Evolutionary conservation across 92 coral and sea anemone species (phyloP), one percentile per base, ranked within the genome.

Genomic region (Palythoa grandiflora): DNA sequence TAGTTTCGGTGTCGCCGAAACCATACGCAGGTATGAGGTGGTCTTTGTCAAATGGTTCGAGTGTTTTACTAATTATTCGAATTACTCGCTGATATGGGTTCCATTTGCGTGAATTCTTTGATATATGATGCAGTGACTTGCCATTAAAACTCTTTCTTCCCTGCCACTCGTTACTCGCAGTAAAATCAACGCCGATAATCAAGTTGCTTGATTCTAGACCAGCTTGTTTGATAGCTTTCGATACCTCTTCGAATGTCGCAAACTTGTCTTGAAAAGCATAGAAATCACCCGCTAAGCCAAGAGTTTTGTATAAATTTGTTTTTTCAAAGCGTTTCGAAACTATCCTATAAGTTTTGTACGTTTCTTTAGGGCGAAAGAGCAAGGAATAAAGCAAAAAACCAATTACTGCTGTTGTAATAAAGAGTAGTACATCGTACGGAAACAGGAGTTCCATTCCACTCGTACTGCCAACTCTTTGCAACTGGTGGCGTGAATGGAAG

Each of bases 121-220:
- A 86, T 21, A 97, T 91, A 38, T 95, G 96, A 77, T 97, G 99
- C 1, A 97, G 92, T 0, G 95, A 95, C 66, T 91, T 91, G 10
- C 99, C 99, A 17, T 88, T 78, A 83, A 95, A 95, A 16, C 95
- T 92, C 54, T 97, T 97, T 38, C 99, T 80, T 0, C 99, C 99
- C 80, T 97, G 99, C 99, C 99, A 97, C 53, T 97, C 99, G 92
- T 97, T 97, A 85, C 99, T 97, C 4, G 99, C 99, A 21, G 99
- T 97, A 73, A 97, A 97, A 84, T 97, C 99, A 36, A 97, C 91
- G 1, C 99, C 99, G 39, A 97, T 92, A 0, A 97, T 94, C 40
- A 97, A 68, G 70, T 97, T 97, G 74, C 98, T 94, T 6, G 94
- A 88, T 48, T 92, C 95, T 14, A 97, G 81, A 0, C 99, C 99